phyloP scores from a whole-genome alignment of 2,888 invertebrate genomes.

The Caenorhabditis sp. region DNA sequence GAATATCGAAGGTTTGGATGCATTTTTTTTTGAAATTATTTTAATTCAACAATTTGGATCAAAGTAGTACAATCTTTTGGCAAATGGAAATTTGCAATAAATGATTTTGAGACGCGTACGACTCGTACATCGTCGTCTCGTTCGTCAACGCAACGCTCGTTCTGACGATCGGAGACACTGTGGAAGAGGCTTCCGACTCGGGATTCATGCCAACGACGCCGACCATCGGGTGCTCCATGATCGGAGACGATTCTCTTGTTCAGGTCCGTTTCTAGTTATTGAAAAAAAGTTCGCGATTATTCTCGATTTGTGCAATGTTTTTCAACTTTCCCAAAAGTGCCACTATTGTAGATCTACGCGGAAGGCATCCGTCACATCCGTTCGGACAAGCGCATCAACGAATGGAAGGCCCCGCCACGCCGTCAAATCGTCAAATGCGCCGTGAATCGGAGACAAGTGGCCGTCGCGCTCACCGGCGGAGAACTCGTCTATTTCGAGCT shows the following conservation, averaged over 20 bases:
- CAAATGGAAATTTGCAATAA: no score
- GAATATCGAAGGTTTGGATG: constrained; percentile 93
- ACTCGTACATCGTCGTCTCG: constrained; percentile 99
- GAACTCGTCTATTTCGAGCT: constrained; percentile 99
- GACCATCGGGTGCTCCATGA: constrained; percentile 95
- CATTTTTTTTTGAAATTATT: neutral
- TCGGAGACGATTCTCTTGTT: constrained; percentile 96
- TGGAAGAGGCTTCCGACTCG: constrained; percentile 99
- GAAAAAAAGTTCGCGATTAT: no score
- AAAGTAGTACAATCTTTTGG: no score
- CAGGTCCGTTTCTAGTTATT: constrained; percentile 83
- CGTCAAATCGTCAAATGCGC: constrained; percentile 97
- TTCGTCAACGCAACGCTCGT: constrained; percentile 98
- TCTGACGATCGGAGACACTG: constrained; percentile 98
- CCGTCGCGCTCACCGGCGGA: constrained; percentile 95
- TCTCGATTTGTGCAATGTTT: neutral
- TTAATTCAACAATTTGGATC: neutral
- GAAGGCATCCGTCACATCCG: constrained; percentile 98
- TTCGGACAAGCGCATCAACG: constrained; percentile 96
- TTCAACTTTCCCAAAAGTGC: neutral
- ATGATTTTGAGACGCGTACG: constrained; percentile 95
- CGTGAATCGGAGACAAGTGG: constrained; percentile 97
- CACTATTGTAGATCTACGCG: constrained; percentile 90
- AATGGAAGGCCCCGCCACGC: constrained; percentile 98
- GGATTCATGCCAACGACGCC: constrained; percentile 99